Evolutionary conservation across 2,797 vertebrate species (phyloP), one percentile per base, ranked within the genome.

Genomic region (Thripadectes ignobilis): DNA sequence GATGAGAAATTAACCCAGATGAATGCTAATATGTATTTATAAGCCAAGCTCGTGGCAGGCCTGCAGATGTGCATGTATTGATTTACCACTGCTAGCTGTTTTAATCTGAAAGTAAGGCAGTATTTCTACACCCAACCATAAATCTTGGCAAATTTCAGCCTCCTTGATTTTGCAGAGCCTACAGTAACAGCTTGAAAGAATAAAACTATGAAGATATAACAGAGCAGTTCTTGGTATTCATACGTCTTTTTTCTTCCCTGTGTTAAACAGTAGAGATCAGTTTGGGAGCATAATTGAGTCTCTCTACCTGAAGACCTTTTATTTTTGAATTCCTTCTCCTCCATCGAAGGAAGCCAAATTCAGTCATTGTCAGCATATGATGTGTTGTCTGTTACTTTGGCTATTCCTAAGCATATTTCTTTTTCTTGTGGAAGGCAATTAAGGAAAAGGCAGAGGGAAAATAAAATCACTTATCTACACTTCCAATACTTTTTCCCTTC

Each of bases 81-180:
- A 97, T 97, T 97, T 97, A 95, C 85, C 81, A 93, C 81, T 46
- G 68, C 43, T 63, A 21, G 8, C 52, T 77, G 51, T 48, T 93
- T 78, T 95, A 95, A 94, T 91, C 79, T 73, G 71, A 92, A 89
- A 88, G 57, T 81, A 68, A 39, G 14, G 68, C 84, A 91, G 27
- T 41, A 94, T 69, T 96, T 92, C 74, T 81, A 68, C 22, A 89
- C 14, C 10, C 65, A 72, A 32, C 52, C 79, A 95, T 92, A 97
- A 97, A 95, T 95, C 95, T 43, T 81, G 49, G 88, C 80, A 86
- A 91, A 95, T 74, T 92, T 83, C 85, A 92, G 65, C 72, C 82
- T 23, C 66, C 81, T 41, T 76, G 85, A 49, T 96, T 95, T 93
- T 94, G 71, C 68, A 89, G 77, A 94, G 52, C 80, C 88, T 90